Percentiles rank a stretch among this genome's conserved stretches.
These are phyloP conservation scores for Harpagoxenus sublaevis DNA, from an alignment of 2,888 invertebrate species.

Conservation along the genomic window DNA sequence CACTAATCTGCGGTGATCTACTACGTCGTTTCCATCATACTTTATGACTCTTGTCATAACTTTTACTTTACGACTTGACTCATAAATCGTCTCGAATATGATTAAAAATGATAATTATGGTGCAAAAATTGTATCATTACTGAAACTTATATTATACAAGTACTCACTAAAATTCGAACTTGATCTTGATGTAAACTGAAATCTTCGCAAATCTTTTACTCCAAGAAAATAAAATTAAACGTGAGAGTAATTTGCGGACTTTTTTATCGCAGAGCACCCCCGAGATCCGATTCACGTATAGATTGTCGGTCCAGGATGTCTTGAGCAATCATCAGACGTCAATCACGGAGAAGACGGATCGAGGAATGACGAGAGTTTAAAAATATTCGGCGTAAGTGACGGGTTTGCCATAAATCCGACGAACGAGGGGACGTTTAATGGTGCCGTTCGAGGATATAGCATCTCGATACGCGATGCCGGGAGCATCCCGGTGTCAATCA, in stretches of 20 bases:
- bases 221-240: not conserved
- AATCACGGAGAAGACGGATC: not conserved
- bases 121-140: no score
- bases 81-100: no score
- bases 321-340: not conserved
- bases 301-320: not conserved
- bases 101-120: no score
- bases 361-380: not conserved
- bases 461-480: constrained; percentile 23
- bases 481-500: constrained; percentile 80
- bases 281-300: not conserved
- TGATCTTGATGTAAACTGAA: no score
- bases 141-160: no score
- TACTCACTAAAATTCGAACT: no score
- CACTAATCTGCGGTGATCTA: not conserved
- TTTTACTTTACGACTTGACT: no score
- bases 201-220: not conserved
- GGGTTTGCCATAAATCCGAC: not conserved
- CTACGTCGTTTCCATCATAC: constrained; percentile 89
- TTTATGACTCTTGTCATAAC: no score
- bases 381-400: not conserved
- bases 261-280: not conserved
- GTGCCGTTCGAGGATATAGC: not conserved
- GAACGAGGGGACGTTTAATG: not conserved
- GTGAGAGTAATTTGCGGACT: not conserved